These are phyloP conservation scores for Euzophera pinguis DNA, from an alignment of 2,888 invertebrate species.

Conservation along the genomic window DNA sequence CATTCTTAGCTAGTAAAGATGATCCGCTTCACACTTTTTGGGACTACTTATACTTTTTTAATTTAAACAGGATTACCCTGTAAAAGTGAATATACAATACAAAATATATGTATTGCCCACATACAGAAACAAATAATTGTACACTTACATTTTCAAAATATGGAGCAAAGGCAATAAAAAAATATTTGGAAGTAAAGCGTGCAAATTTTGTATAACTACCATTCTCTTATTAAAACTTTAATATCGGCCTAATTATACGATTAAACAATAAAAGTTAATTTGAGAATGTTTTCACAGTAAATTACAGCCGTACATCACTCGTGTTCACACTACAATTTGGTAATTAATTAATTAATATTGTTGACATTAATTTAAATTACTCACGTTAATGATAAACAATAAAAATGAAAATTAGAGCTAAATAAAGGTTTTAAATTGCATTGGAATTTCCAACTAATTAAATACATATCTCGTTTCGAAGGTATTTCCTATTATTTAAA, in stretches of 20 bases:
- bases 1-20: too few species aligned
- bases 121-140: too few species aligned
- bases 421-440: background rate
- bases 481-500: too few species aligned
- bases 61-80: too few species aligned
- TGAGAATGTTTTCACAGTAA: conserved; percentile 3
- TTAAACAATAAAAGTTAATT: background rate
- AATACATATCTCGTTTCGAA: background rate
- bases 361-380: conserved; percentile 7
- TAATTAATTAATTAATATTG: conserved; percentile 9
- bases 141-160: too few species aligned
- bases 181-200: too few species aligned
- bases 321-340: conserved; percentile 5
- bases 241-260: background rate
- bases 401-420: background rate
- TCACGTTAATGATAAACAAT: background rate
- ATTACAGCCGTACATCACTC: conserved; percentile 4
- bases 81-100: too few species aligned
- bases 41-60: too few species aligned
- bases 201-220: too few species aligned
- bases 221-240: background rate
- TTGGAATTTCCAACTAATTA: background rate
- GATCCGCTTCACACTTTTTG: too few species aligned
- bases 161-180: too few species aligned
- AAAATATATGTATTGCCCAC: too few species aligned